These are phyloP conservation scores for Harlomillsia oculata DNA, from an alignment of 1,140 invertebrate genomes.

Conservation along the genomic window DNA sequence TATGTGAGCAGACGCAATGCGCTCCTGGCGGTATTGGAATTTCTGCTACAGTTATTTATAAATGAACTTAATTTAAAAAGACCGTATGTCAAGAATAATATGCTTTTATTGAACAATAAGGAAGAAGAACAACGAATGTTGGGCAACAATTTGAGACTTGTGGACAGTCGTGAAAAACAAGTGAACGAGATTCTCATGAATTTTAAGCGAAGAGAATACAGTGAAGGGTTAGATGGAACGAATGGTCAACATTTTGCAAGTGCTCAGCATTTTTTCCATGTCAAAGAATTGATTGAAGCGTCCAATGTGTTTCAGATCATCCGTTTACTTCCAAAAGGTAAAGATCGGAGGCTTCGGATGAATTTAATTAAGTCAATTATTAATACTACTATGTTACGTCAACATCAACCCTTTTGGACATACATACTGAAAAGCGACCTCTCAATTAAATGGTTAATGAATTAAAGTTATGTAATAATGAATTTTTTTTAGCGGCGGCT, in stretches of 20 bases:
- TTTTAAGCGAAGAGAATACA: slow-evolving; percentile 44
- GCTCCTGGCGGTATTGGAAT: too few species aligned
- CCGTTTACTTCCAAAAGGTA: slow-evolving; percentile 45
- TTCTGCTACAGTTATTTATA: too few species aligned
- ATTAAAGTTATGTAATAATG: too few species aligned
- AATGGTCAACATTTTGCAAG: slow-evolving; percentile 49
- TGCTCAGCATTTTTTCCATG: slow-evolving; percentile 55
- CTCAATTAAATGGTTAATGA: too few species aligned
- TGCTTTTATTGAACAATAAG: neutral
- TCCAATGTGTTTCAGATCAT: slow-evolving; percentile 61
- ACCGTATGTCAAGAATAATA: too few species aligned
- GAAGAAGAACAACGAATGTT: neutral
- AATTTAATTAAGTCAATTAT: slow-evolving; percentile 51
- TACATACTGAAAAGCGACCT: too few species aligned
- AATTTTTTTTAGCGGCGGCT: slow-evolving; percentile 47
- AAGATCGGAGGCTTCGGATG: slow-evolving; percentile 52
- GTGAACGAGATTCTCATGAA: slow-evolving; percentile 58
- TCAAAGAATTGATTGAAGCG: slow-evolving; percentile 51
- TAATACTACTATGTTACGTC: too few species aligned
- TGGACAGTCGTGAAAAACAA: neutral
- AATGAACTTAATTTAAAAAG: too few species aligned
- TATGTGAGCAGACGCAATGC: too few species aligned
- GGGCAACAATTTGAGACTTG: neutral
- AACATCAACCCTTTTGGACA: too few species aligned
- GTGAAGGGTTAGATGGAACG: slow-evolving; percentile 45